A percentile compares a stretch with the other conserved stretches of the same genome.
Evolutionary conservation across 2,113 vertebrate species (phyloP).

Genomic region (Corydoras sp.): DNA sequence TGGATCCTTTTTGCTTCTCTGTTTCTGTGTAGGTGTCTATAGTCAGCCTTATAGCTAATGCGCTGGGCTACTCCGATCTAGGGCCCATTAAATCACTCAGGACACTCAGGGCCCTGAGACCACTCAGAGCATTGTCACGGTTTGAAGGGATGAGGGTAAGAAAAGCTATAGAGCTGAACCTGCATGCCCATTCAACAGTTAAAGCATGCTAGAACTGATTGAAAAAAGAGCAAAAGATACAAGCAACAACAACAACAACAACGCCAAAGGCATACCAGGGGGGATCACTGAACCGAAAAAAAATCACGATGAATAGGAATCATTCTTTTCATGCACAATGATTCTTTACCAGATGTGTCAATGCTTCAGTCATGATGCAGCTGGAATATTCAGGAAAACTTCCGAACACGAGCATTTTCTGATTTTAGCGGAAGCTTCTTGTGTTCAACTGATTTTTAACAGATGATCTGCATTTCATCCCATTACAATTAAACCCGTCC

Average conservation of each 20-base stretch:
- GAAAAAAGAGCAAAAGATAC: slow-evolving; percentile 40
- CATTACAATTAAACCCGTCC: not conserved
- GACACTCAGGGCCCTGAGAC: slow-evolving; percentile 99
- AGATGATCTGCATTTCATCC: slow-evolving; percentile 1
- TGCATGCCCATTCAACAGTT: slow-evolving; percentile 95
- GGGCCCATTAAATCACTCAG: slow-evolving; percentile 99
- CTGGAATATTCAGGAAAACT: slow-evolving; percentile 59
- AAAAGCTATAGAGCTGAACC: slow-evolving; percentile 95
- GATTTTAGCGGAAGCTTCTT: slow-evolving; percentile 55
- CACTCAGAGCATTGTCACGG: slow-evolving; percentile 99
- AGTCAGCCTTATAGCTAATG: slow-evolving; percentile 99
- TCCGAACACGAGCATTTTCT: slow-evolving; percentile 34
- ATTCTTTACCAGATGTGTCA: slow-evolving; percentile 63
- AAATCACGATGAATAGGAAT: slow-evolving; percentile 44
- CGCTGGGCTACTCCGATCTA: slow-evolving; percentile 99
- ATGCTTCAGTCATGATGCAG: slow-evolving; percentile 84
- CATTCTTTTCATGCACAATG: slow-evolving; percentile 57
- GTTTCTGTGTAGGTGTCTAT: slow-evolving; percentile 99
- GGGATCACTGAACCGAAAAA: slow-evolving; percentile 44
- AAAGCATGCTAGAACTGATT: slow-evolving; percentile 98
- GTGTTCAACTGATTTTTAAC: slow-evolving; percentile 25
- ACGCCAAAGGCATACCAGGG: slow-evolving; percentile 47
- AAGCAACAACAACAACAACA: slow-evolving; percentile 42
- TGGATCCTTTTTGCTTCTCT: slow-evolving; percentile 95
- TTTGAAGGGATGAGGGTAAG: slow-evolving; percentile 99